Evolutionary conservation across 1,140 invertebrate species (phyloP), one percentile per base, ranked within the genome.

Genomic region (Diachasma alloeum): DNA sequence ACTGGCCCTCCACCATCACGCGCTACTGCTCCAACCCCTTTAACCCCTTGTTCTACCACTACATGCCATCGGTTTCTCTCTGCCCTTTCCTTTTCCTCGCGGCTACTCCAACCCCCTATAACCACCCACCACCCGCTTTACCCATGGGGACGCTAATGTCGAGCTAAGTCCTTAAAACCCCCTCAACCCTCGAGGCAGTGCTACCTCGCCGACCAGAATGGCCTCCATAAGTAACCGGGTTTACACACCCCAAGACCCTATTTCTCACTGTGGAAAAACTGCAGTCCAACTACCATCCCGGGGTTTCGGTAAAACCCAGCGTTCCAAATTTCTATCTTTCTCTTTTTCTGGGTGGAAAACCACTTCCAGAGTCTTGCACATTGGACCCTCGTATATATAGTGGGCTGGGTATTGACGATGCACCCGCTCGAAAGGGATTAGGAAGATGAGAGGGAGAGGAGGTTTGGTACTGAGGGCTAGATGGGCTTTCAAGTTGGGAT

Each of bases 141-240:
- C 75, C 67, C 78, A 74, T 79, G 81, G 84, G 82, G 84, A 88
- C 86, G 87, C 86, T 85, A 88, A 88, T 87, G 85, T 87, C 84
- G 84, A 85, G 84, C 87, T 86, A 88, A 87, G 86, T 88, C 85
- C 87, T 88, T 87, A 87, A 87, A 88, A 87, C 83, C 86, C 59
- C 81, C 81, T 85, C 82, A 81, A 83, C 81, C 81, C 76, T 82
- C 75, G 24, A 66, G 73, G 83, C 76, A 82, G 59, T 66, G 22
- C 15, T 26, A 17, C 81, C 82, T 86, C 84, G 81, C 83, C 85
- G 81, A 84, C 86, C 81, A 80, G 82, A 88, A 88, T 87, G 87
- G 86, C 86, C 87, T 87, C 86, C 85, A 88, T 87, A 87, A 88
- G 87, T 87, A 87, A 88, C 86, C 82, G 83, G 86, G 84, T 86